Base-by-base conservation (phyloP, 2,797 vertebrate species). In the Halcyon leucocephala region DNA sequence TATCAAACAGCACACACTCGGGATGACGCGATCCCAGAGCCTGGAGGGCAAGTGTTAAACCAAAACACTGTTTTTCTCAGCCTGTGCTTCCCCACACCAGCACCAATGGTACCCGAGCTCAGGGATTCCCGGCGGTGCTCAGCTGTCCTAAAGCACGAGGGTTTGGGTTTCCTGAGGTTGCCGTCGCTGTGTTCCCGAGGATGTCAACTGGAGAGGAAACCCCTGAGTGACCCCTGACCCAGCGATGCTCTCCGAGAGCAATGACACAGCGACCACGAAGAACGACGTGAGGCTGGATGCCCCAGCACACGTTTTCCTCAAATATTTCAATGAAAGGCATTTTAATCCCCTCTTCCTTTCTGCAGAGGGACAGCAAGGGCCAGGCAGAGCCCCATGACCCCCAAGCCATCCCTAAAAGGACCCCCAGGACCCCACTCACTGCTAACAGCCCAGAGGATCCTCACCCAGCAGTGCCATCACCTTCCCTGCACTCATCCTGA, bases 21-120 rank as follows among this genome's bases (percentile, higher is more conserved):
- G 35, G 33, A 55, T 42, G 72, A 51, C 1, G 14, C 24, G 72
- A 74, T 57, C 29, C 2, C 3, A 39, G 33, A 44, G 5, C 21
- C 64, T 3, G 9, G 49, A 52, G 66, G 42, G 21, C 2, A n/a
- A 13, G 2, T 0, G 0, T 14, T 5, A 48, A 84, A 60, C 12
- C 6, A 0, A 41, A 46, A 37, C 14, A 1, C 39, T 1, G 11
- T 22, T 73, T n/a, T 66, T 22, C 64, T 44, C 73, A 74, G 31
- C 24, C 61, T 55, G n/a, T 17, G 17, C 64, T 57, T 60, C 29
- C 72, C 37, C 72, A 73, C 29, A 26, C 35, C 4, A 2, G 77
- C 33, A 57, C 42, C 6, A 7, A n/a, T 8, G 33, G 31, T 22
- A 44, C 31, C 46, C 2, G 1, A 60, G 58, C 55, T 65, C 26